Conservation (phyloP, 2,888 invertebrate species). For the Papilio protenor region DNA sequence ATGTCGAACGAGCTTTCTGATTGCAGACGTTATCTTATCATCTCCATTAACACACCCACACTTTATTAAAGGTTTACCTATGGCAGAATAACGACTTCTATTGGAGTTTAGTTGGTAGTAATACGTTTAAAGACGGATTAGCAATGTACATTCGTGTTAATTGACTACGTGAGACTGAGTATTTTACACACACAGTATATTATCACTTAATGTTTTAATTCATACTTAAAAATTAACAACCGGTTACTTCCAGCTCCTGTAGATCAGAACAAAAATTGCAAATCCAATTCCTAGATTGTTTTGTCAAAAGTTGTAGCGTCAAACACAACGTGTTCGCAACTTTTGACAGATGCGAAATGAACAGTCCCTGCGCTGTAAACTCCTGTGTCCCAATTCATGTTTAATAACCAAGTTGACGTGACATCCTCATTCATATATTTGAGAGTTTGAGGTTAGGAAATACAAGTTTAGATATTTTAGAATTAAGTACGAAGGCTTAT, state of each 20-base stretch:
- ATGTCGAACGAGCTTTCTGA: not conserved
- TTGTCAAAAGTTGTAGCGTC: not conserved
- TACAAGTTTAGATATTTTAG: not conserved
- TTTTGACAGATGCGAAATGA: constrained; percentile 38
- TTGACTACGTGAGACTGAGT: not conserved
- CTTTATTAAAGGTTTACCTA: not conserved
- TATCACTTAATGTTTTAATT: not conserved
- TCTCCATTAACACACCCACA: constrained; percentile 27
- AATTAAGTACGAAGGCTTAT: too few species aligned
- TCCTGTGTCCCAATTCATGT: constrained; percentile 22
- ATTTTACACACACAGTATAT: not conserved
- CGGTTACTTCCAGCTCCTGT: not conserved
- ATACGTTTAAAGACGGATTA: not conserved
- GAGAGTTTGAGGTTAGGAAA: constrained; percentile 9
- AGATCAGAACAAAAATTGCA: not conserved
- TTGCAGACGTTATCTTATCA: constrained; percentile 33
- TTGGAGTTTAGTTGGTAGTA: not conserved
- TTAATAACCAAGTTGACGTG: constrained; percentile 16
- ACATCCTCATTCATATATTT: constrained; percentile 19
- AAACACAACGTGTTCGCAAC: constrained; percentile 20
- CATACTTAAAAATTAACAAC: not conserved
- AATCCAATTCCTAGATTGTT: not conserved
- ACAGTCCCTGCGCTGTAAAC: not conserved
- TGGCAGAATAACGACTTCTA: not conserved
- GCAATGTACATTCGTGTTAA: not conserved